Base-by-base conservation (phyloP, 2,888 invertebrate species). In the Abrostola triplasia region DNA sequence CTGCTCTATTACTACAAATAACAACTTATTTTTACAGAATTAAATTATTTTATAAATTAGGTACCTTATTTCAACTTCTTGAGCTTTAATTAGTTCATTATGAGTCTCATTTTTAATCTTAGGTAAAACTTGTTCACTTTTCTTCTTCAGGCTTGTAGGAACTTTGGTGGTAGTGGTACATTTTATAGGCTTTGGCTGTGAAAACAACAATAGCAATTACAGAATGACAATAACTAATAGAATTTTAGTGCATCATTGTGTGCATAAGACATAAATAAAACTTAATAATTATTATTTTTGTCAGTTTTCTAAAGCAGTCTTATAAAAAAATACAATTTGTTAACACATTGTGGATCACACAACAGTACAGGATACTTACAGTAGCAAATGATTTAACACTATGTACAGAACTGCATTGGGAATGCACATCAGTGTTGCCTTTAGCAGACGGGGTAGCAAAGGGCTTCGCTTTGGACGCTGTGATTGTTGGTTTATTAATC, bases 41-140 rank as follows among this genome's bases (percentile, higher is more conserved):
- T 24, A 2, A 24, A 24, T 24, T 2, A 24, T 24, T 24, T 24
- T 24, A 24, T 24, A 4, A 6, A 47, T 36, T 13, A 24, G 10
- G 61, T 86, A 93, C 94, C 93, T 90, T 70, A 94, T 93, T 89
- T 94, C 94, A 53, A 91, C 93, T 83, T 93, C 91, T 76, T 93
- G 93, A 40, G 90, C 87, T 80, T 91, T 91, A 51, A 93, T 85
- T 50, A 93, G 74, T 76, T 94, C 93, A 76, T 88, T 85, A 58
- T 85, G 83, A 51, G 81, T 67, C 80, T 86, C 86, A 68, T 61
- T 83, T 44, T 66, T 79, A 38, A 56, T 69, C 61, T 76, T 83
- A 44, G 66, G 63, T 2, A 12, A 12, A 36, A 74, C 80, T 84
- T 8, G 67, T 58, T 63, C 73, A 64, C 36, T 59, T 49, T 70